These are phyloP conservation scores for human (Homo sapiens) DNA, from an alignment of 2,113 vertebrate genomes.

Conservation along the genomic window DNA sequence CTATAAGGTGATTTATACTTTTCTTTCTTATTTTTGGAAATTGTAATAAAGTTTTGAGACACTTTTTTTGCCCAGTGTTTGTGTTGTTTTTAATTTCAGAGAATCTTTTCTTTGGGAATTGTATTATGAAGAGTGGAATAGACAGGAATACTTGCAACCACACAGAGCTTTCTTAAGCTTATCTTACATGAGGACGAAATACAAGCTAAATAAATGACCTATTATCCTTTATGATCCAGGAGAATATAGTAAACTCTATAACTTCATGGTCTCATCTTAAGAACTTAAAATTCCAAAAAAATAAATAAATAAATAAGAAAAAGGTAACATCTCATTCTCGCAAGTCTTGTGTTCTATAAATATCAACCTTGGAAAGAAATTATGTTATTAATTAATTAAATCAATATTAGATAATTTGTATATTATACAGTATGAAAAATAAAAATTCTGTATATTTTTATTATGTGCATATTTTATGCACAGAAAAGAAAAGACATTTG, in stretches of 20 bases:
- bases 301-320: too few relatives aligned
- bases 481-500: not conserved
- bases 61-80: not conserved
- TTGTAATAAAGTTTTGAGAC: not conserved
- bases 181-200: not conserved
- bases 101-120: not conserved
- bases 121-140: not conserved
- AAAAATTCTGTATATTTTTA: not conserved
- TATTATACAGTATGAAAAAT: too few relatives aligned
- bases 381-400: not conserved
- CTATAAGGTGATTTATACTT: not conserved
- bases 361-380: not conserved
- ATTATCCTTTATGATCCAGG: not conserved
- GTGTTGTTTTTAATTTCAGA: not conserved
- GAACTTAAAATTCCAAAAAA: not conserved
- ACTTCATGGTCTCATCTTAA: not conserved
- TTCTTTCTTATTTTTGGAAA: not conserved
- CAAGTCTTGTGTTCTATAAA: not conserved
- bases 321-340: not conserved
- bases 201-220: not conserved
- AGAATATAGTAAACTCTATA: not conserved
- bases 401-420: too few relatives aligned
- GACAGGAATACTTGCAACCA: not conserved
- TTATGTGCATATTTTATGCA: not conserved
- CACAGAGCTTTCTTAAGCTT: not conserved